phyloP scores from a whole-genome alignment of 2,113 vertebrate genomes.

The Nymphicus hollandicus region DNA sequence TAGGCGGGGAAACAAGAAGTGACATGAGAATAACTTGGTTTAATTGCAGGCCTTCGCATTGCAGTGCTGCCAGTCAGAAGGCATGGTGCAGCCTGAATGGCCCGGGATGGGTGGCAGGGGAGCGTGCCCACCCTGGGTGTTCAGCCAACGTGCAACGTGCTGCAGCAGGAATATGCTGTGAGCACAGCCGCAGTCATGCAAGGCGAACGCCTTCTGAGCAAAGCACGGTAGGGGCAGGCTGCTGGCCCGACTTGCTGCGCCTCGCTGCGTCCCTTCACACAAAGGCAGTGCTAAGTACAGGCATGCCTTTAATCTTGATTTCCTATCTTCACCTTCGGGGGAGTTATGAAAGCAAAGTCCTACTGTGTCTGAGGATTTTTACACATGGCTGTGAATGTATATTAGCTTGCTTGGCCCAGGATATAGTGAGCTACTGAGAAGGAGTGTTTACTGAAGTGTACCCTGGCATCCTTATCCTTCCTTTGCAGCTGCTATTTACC shows the following conservation, averaged over 20 bases:
- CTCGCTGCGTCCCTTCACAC: rapidly evolving
- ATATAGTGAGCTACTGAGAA: conserved; percentile 21
- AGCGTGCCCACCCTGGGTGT: rapidly evolving
- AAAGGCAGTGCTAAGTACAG: neutral
- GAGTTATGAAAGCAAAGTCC: neutral
- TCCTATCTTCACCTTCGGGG: neutral
- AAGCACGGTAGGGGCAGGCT: rapidly evolving
- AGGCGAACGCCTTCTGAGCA: rapidly evolving
- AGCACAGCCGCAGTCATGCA: rapidly evolving
- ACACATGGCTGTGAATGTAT: neutral
- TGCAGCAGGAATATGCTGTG: rapidly evolving
- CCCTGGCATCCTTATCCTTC: conserved; percentile 78
- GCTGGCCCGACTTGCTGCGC: neutral
- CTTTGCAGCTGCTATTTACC: conserved; percentile 82
- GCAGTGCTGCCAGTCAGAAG: neutral
- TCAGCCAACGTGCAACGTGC: neutral
- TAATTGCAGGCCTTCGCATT: neutral
- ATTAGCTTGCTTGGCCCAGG: conserved; percentile 4
- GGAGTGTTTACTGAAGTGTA: conserved; percentile 47
- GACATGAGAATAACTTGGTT: neutral
- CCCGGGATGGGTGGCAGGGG: neutral
- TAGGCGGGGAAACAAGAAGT: neutral
- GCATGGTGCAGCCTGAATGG: neutral
- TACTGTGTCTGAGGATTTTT: neutral
- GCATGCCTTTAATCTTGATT: neutral